Conservation (phyloP, 2,797 vertebrate genomes). For the Neoniphon sammara region DNA sequence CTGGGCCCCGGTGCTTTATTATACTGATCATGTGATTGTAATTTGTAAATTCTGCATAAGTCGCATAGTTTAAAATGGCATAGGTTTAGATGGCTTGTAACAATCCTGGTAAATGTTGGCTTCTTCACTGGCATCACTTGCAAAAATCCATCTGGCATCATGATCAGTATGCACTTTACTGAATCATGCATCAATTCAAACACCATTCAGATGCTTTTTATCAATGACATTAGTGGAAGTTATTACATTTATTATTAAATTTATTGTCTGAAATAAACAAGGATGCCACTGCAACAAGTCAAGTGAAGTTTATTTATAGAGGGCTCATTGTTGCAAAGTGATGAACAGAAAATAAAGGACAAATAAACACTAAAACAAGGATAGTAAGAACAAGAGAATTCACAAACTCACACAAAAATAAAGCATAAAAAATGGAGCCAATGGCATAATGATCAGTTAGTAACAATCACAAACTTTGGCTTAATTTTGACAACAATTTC, state of each 20-base stretch:
- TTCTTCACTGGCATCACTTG: background rate
- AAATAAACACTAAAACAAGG: conserved; percentile 2
- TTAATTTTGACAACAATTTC: conserved; percentile 2
- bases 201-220: background rate
- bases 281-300: background rate
- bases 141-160: too few relatives aligned
- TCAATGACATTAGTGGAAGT: background rate
- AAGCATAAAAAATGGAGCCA: background rate
- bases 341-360: conserved; percentile 1
- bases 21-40: background rate
- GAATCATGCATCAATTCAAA: background rate
- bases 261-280: background rate
- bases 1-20: background rate
- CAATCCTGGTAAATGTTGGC: background rate
- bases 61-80: background rate
- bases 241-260: background rate
- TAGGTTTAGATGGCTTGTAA: background rate
- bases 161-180: background rate
- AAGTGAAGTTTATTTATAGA: background rate
- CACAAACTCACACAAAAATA: background rate
- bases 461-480: background rate
- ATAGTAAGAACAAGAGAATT: background rate
- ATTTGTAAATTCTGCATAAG: background rate
- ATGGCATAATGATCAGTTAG: background rate
- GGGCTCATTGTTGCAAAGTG: background rate